These are phyloP conservation scores for Oryctolagus cuniculus DNA, from an alignment of 2,113 vertebrate species.

Conservation along the genomic window mOryCun1.1 NC_091433.1:32912501-32913000, in stretches of 20 bases:
- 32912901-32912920: neutral
- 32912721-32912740: neutral
- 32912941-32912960: neutral
- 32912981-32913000: neutral
- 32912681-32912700: neutral
- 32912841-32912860: neutral
- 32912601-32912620: no score
- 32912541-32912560: no score
- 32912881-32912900: neutral
- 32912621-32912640: constrained; percentile 28
- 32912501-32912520: no score
- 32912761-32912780: neutral
- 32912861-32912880: neutral
- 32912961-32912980: neutral
- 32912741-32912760: neutral
- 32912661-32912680: neutral
- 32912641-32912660: neutral
- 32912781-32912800: neutral
- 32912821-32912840: neutral
- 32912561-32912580: no score
- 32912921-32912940: no score
- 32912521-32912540: no score
- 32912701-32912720: neutral
- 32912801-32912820: constrained; percentile 16
- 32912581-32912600: no score